Evolutionary conservation across 2,113 vertebrate species (phyloP), one percentile per base, ranked within the genome.

Genomic region (Podarcis raffonei): DNA sequence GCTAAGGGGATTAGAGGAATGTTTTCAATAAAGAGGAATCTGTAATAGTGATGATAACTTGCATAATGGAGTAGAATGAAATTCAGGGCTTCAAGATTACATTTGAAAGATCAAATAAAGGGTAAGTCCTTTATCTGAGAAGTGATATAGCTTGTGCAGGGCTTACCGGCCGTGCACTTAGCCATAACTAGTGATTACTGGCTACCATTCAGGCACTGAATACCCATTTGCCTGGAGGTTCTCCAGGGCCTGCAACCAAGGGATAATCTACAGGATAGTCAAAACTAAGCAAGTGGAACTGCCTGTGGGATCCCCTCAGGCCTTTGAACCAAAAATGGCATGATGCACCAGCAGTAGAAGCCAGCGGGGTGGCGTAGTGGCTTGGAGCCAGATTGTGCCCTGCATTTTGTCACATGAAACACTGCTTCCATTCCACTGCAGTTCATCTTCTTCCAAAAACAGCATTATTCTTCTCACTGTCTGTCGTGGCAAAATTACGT

Each of bases 81-180:
- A 89, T 32, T n/a, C 22, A 71, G 87, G 59, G 68, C 81, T 86
- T 89, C 79, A 6, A n/a, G 84, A 78, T 68, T 78, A 86, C 39
- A 69, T 68, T 78, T 39, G 39, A 39, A 74, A 59, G 32, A 72
- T 27, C 87, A 90, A 91, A 90, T 37, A 83, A 88, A 68, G 3
- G 79, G 27, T 35, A 78, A 65, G 4, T 77, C 65, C 86, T 72
- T 88, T 27, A 30, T 22, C 30, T 72, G 22, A 62, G 22, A 5
- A 74, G 84, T 32, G 37, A 48, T 3, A 75, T 2, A 53, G 25
- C n/a, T 18, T 16, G 32, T 18, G 5, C 59, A 53, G 35, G n/a
- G 11, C 62, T 48, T 89, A 20, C 65, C 82, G 23, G n/a, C 13
- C 83, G 88, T 65, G 23, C 42, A 71, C 25, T 27, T 71, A 57